Percentiles rank a stretch among this genome's conserved stretches.
These are phyloP conservation scores for Enteromius fasciolatus DNA, from an alignment of 2,797 vertebrate genomes.

Conservation along the genomic window DNA sequence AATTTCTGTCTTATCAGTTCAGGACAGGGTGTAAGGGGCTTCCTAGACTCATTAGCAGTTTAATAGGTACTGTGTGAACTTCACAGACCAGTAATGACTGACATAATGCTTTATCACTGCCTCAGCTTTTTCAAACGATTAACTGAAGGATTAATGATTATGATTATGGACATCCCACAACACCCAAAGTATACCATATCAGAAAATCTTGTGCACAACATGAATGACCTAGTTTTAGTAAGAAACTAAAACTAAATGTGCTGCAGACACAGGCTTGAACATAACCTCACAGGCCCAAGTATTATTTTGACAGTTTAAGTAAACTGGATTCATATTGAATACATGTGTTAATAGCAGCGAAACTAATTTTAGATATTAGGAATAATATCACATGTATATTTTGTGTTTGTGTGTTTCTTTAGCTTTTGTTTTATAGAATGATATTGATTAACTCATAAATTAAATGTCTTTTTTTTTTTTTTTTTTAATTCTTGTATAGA, in stretches of 20 bases:
- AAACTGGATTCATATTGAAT: neutral
- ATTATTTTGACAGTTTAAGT: neutral
- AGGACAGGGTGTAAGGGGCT: conserved; percentile 36
- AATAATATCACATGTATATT: conserved; percentile 4
- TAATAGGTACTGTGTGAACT: conserved; percentile 29
- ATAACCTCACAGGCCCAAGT: neutral
- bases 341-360: neutral
- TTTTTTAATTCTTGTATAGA: too few relatives aligned
- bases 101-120: conserved; percentile 41
- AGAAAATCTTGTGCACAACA: conserved; percentile 1
- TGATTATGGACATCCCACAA: conserved; percentile 1
- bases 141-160: conserved; percentile 24
- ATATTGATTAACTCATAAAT: neutral
- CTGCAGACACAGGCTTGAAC: neutral
- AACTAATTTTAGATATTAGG: neutral
- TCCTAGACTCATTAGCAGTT: conserved; percentile 32
- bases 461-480: neutral
- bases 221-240: neutral
- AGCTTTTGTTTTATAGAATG: neutral
- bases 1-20: conserved; percentile 44
- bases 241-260: neutral
- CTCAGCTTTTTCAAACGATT: conserved; percentile 34
- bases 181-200: neutral
- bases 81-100: conserved; percentile 33
- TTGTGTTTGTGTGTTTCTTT: neutral